Conservation (phyloP, 2,113 vertebrate species). For the Cavia porcellus region DNA sequence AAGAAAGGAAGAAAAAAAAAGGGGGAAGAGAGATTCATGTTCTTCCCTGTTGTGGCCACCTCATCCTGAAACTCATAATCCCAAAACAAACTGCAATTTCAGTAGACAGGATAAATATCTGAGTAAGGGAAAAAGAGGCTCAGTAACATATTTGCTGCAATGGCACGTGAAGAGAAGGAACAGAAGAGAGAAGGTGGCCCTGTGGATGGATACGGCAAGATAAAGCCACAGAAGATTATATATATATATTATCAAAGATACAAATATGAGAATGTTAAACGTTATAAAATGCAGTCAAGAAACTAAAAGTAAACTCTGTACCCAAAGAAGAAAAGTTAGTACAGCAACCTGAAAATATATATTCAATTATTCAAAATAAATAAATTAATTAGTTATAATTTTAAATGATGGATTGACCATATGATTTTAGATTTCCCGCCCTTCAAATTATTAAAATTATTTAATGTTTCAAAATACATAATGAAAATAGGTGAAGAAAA, state of each 20-base stretch:
- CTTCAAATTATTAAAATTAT: not conserved
- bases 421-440: not conserved
- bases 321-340: not conserved
- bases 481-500: not conserved
- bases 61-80: not conserved
- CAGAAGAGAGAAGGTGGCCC: not conserved
- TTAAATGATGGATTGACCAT: not conserved
- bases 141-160: not conserved
- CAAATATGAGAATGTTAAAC: not conserved
- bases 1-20: not conserved
- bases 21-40: not conserved
- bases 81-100: not conserved
- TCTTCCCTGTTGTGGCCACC: not conserved
- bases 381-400: not conserved
- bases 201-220: not conserved
- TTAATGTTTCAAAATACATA: not conserved
- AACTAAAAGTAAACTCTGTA: not conserved
- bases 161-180: not conserved
- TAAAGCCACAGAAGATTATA: not conserved
- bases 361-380: not conserved
- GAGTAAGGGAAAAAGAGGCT: not conserved
- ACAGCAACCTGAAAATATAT: not conserved
- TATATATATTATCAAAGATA: not conserved
- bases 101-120: not conserved
- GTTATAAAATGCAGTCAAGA: not conserved